phyloP scores from a whole-genome alignment of 1,140 invertebrate genomes.

The Zaprionus taronus region DNA sequence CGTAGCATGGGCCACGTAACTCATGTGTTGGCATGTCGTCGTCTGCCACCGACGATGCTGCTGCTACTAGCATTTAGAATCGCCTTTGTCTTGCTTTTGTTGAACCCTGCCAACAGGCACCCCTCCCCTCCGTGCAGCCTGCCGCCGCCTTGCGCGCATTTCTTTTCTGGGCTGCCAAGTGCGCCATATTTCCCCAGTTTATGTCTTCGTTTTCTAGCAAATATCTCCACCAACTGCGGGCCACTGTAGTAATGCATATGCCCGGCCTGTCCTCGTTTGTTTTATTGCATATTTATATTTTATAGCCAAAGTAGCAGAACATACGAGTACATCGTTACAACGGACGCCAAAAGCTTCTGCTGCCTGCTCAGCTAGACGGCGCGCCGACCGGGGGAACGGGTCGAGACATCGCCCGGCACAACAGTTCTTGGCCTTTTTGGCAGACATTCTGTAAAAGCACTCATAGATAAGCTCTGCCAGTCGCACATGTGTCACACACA shows the following conservation, averaged over 20 bases:
- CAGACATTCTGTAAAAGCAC: conserved; percentile 59
- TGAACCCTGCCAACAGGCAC: neutral
- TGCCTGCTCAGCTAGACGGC: neutral
- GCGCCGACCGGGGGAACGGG: neutral
- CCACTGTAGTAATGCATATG: conserved; percentile 69
- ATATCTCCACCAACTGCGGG: conserved; percentile 50
- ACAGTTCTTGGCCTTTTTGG: conserved; percentile 60
- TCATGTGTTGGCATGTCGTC: conserved; percentile 48
- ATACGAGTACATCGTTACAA: conserved; percentile 74
- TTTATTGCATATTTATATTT: conserved; percentile 83
- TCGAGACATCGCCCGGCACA: conserved; percentile 3
- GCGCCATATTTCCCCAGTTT: conserved; percentile 77
- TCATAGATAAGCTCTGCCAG: conserved; percentile 68
- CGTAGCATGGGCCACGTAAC: conserved; percentile 47
- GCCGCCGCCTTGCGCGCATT: conserved; percentile 22
- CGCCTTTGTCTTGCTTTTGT: conserved; percentile 21
- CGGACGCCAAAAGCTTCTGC: conserved; percentile 21
- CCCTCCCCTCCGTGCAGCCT: neutral
- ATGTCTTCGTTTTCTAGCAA: conserved; percentile 77
- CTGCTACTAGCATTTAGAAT: conserved; percentile 26
- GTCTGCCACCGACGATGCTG: conserved; percentile 36
- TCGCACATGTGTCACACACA: conserved; percentile 58
- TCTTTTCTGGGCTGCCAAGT: conserved; percentile 63
- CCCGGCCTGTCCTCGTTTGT: conserved; percentile 77
- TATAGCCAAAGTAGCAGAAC: conserved; percentile 82